Conservation (phyloP, 2,888 invertebrate species). For the Brachycybe producta region DNA sequence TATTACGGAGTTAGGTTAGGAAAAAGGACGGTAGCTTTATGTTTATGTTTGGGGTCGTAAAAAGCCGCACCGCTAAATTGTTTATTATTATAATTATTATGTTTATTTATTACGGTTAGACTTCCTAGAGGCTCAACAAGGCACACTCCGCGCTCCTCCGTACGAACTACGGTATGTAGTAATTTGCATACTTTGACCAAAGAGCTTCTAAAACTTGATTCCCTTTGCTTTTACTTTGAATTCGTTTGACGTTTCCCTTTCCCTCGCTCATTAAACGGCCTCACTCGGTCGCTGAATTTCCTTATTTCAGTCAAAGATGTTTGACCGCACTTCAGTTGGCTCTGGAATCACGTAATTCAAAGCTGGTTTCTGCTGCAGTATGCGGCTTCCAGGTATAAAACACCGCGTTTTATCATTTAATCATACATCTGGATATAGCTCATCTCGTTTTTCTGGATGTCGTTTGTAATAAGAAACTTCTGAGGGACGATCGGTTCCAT, state of each 20-base stretch:
- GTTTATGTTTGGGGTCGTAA: not conserved
- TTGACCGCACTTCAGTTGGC: constrained; percentile 72
- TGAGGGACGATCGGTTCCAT: constrained; percentile 82
- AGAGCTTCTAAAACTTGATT: not conserved
- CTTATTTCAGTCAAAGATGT: constrained; percentile 56
- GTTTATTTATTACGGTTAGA: no score
- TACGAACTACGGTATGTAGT: constrained; percentile 51
- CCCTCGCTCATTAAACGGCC: no score
- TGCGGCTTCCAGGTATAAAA: constrained; percentile 72
- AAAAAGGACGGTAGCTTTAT: not conserved
- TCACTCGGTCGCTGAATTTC: no score
- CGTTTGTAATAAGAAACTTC: constrained; percentile 55
- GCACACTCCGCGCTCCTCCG: constrained; percentile 57
- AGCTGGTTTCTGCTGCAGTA: constrained; percentile 66
- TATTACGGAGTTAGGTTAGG: no score
- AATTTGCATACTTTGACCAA: not conserved
- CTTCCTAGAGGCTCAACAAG: constrained; percentile 66
- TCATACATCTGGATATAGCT: not conserved
- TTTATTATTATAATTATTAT: no score
- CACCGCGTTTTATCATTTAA: not conserved
- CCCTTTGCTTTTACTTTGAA: not conserved
- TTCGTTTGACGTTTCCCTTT: no score
- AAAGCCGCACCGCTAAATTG: not conserved
- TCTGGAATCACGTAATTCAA: constrained; percentile 72
- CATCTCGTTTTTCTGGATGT: not conserved